Evolutionary conservation across 2,888 invertebrate genomes (phyloP).

Genomic region (Amphipoea lucens): DNA sequence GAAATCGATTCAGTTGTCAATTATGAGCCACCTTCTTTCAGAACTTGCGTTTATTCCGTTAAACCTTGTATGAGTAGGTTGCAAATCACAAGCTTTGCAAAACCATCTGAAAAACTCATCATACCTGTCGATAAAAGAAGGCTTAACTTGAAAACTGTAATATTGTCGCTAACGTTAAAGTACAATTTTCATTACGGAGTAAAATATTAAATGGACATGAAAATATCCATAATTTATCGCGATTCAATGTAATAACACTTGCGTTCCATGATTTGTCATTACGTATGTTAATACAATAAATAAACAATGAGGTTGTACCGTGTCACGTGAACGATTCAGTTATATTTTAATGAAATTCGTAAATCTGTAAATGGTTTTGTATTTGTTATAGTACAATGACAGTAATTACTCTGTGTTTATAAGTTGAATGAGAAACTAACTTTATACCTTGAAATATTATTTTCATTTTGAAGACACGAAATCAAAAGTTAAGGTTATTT

Average conservation of each 20-base stretch:
- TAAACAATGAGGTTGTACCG: slow-evolving; percentile 40
- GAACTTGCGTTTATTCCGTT: too few species aligned
- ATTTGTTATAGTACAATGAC: not conserved
- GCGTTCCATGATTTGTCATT: slow-evolving; percentile 30
- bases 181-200: not conserved
- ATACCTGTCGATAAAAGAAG: not conserved
- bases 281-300: slow-evolving; percentile 48
- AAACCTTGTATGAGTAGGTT: not conserved
- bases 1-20: too few species aligned
- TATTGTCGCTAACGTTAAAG: not conserved
- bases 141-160: not conserved
- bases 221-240: slow-evolving; percentile 24
- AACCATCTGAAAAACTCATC: not conserved
- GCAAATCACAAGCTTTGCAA: not conserved
- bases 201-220: slow-evolving; percentile 19
- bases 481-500: not conserved
- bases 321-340: slow-evolving; percentile 17
- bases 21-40: too few species aligned
- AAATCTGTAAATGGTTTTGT: not conserved
- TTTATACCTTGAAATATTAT: not conserved
- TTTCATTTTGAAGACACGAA: not conserved
- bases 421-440: not conserved
- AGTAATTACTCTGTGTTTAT: not conserved
- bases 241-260: slow-evolving; percentile 25
- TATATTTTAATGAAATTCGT: slow-evolving; percentile 21